Percentiles rank a stretch among this genome's conserved stretches.
These are phyloP conservation scores for Crotalus viridis DNA, from an alignment of 2,113 vertebrate genomes.

Conservation along the genomic window DNA sequence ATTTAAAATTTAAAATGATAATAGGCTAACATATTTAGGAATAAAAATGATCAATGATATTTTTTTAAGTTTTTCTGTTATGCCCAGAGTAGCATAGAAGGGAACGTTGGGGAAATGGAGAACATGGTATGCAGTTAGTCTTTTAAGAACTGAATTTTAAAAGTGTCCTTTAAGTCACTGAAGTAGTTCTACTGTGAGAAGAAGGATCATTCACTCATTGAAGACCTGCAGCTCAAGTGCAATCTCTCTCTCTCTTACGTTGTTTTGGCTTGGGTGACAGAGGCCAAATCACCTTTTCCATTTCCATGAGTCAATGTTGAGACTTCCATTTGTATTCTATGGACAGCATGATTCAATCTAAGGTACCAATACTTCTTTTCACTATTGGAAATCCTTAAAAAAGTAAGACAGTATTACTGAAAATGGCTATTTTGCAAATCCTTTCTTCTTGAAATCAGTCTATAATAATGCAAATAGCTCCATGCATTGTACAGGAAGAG, in stretches of 20 bases:
- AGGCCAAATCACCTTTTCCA: neutral
- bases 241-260: neutral
- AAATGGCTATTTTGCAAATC: neutral
- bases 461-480: neutral
- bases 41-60: neutral
- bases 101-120: neutral
- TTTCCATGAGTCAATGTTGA: neutral
- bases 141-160: neutral
- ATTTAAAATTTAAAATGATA: neutral
- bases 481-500: neutral
- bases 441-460: neutral
- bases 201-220: neutral
- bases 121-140: neutral
- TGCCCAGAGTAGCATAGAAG: slow-evolving; percentile 4
- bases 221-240: neutral
- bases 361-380: neutral
- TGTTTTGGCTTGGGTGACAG: neutral
- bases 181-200: neutral
- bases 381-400: slow-evolving; percentile 23
- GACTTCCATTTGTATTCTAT: neutral
- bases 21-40: slow-evolving; percentile 4
- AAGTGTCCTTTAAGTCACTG: neutral
- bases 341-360: neutral
- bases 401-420: neutral
- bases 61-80: neutral